Evolutionary conservation across 2,797 vertebrate genomes (phyloP).

Genomic region (Bryconaethiops microstoma): DNA sequence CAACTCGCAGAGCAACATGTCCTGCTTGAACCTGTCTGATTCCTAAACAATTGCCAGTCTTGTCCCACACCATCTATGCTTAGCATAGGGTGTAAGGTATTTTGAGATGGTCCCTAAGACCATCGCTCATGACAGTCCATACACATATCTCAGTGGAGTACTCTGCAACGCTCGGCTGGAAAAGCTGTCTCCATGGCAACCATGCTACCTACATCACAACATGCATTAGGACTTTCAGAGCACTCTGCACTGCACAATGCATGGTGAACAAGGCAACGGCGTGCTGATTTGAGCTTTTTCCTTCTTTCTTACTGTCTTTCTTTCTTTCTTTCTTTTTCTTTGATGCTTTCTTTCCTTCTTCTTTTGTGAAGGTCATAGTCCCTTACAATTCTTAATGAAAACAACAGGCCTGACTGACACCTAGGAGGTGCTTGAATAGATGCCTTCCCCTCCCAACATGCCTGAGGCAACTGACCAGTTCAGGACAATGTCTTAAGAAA

Average conservation of each 20-base stretch:
- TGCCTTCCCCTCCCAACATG: conserved; percentile 40
- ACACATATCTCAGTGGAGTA: conserved; percentile 70
- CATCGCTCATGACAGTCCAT: conserved; percentile 61
- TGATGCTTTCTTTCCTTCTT: conserved; percentile 5
- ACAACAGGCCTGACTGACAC: conserved; percentile 3
- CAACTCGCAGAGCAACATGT: neutral
- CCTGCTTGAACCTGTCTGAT: neutral
- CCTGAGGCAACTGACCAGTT: conserved; percentile 62
- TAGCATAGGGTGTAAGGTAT: conserved; percentile 18
- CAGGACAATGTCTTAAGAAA: conserved; percentile 54
- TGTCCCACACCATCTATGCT: conserved; percentile 20
- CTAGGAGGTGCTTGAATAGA: conserved; percentile 22
- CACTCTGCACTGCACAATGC: conserved; percentile 29
- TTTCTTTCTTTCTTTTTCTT: neutral
- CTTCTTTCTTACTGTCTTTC: neutral
- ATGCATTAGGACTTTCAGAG: conserved; percentile 51
- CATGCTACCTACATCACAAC: conserved; percentile 58
- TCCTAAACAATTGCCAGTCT: neutral
- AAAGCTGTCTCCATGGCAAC: conserved; percentile 80
- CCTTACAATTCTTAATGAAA: conserved; percentile 20
- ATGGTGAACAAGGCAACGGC: conserved; percentile 30
- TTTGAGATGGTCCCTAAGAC: conserved; percentile 63
- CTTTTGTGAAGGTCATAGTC: conserved; percentile 27
- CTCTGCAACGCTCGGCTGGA: conserved; percentile 73
- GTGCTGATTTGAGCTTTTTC: conserved; percentile 15